Percentiles rank a stretch among this genome's conserved stretches.
These are phyloP conservation scores for Apodemia zela DNA, from an alignment of 2,888 invertebrate genomes.

Conservation along the genomic window DNA sequence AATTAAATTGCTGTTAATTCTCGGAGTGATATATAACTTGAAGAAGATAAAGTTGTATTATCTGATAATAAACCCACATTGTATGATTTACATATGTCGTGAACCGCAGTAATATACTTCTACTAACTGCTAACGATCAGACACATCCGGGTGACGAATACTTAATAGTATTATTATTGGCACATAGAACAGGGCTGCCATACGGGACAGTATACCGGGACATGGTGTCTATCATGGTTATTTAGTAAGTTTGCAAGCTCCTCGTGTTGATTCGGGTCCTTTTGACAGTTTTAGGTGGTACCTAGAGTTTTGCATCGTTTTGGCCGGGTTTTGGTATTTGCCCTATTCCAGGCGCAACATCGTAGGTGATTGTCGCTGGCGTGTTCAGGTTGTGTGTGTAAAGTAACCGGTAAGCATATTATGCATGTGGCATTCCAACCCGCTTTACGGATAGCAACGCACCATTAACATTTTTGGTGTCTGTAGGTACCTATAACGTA, in stretches of 20 bases:
- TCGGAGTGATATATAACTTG: background rate
- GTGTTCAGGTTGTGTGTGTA: background rate
- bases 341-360: background rate
- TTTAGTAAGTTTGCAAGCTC: too few relatives aligned
- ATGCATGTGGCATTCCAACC: too few relatives aligned
- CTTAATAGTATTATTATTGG: too few relatives aligned
- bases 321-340: background rate
- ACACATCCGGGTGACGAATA: background rate
- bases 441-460: too few relatives aligned
- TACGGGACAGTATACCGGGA: too few relatives aligned
- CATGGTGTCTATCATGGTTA: too few relatives aligned
- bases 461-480: too few relatives aligned
- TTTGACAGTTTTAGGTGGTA: too few relatives aligned
- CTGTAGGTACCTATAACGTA: too few relatives aligned
- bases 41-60: background rate
- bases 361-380: background rate
- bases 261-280: too few relatives aligned
- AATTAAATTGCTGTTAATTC: background rate
- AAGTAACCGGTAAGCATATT: background rate
- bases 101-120: slow-evolving; percentile 3
- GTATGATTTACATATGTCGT: slow-evolving; percentile 12
- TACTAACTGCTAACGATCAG: background rate
- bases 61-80: slow-evolving; percentile 1
- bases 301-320: too few relatives aligned
- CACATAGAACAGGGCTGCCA: too few relatives aligned